phyloP scores from a whole-genome alignment of 1,140 invertebrate species.

The Eubasilissa regina region DNA sequence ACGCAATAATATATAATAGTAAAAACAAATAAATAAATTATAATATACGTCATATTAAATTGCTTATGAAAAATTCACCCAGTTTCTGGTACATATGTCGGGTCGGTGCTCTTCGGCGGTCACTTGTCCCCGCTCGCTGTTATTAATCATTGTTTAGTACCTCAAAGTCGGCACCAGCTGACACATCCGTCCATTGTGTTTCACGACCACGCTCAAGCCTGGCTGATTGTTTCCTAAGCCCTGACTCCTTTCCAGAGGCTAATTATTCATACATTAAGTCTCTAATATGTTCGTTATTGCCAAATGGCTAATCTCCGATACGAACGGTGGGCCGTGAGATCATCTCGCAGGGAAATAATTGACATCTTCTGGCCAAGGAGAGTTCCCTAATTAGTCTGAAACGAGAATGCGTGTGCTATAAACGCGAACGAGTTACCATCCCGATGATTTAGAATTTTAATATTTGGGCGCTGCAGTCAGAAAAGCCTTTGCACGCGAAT shows the following conservation, averaged over 20 bases:
- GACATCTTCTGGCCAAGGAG: constrained; percentile 8
- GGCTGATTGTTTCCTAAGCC: constrained; percentile 34
- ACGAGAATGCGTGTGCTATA: constrained; percentile 2
- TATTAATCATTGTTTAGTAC: constrained; percentile 33
- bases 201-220: neutral
- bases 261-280: constrained; percentile 36
- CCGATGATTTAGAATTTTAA: neutral
- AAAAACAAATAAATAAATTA: no score
- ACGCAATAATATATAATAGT: no score
- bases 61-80: no score
- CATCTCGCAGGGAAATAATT: neutral
- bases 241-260: constrained; percentile 15
- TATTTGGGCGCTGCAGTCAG: neutral
- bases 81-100: no score
- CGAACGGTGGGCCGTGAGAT: constrained; percentile 17
- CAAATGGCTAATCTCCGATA: constrained; percentile 14
- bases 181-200: constrained; percentile 42
- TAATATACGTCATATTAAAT: no score
- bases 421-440: neutral
- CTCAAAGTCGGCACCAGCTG: constrained; percentile 5
- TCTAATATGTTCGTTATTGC: constrained; percentile 24
- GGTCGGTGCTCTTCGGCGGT: neutral
- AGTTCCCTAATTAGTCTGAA: neutral
- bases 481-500: constrained; percentile 4
- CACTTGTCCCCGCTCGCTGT: constrained; percentile 6